Base-by-base conservation (phyloP, 2,888 invertebrate species). In the Torymus tubicola region DNA sequence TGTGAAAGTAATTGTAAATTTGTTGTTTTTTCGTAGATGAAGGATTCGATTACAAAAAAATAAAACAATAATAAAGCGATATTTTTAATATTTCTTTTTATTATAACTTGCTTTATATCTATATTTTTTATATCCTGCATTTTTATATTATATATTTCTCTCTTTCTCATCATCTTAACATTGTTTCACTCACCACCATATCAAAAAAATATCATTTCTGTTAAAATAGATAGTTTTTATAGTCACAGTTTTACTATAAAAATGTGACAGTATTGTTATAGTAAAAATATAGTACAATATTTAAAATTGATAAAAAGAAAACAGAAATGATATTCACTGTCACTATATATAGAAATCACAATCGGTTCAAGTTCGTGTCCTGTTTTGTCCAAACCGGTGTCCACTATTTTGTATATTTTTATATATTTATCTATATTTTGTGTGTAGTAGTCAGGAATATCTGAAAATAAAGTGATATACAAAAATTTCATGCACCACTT, bases 121-220 rank as follows among this genome's bases (percentile, higher is more conserved):
- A 63, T 52, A 61, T 63, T 68, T 72, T 64, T 65, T 18, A 13
- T 69, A 74, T 71, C 76, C 60, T 76, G 63, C 70, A 78, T 65
- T 81, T 81, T 82, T 71, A 80, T 72, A 75, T 73, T 31, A 24
- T 61, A 52, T 67, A 70, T 57, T 42, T 64, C 55, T 69, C 57
- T 78, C 50, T 70, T 63, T 71, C 50, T 71, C 50, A 64, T 61
- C n/a, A 52, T 64, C n/a, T 31, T 70, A 53, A 52, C 50, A 52
- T 60, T 75, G 60, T 68, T 57, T 75, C 65, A 57, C 57, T 71
- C 50, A 50, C 18, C 21, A 31, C 8, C 14, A 58, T 64, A 21
- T 67, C 73, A 3, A 21, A 72, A 12, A 77, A 77, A 73, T 42
- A 58, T 64, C 77, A 73, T 74, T 63, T 78, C 73, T 65, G 70